These are phyloP conservation scores for Aptenodytes forsteri DNA, from an alignment of 2,113 vertebrate species.

Conservation along the genomic window DNA sequence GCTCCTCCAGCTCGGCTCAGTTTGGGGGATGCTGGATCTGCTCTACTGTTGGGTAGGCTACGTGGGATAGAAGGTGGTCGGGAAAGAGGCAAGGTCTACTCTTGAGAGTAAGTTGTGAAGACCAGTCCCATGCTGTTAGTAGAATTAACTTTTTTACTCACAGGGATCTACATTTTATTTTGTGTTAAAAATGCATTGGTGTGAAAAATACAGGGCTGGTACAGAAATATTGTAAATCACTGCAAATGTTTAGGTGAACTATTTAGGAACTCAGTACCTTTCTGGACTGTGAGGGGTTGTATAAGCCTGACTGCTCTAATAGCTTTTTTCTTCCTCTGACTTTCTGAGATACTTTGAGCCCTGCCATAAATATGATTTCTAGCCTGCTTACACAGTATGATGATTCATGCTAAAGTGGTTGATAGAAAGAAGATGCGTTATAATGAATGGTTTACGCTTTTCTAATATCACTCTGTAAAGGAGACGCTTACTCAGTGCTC, in stretches of 20 bases:
- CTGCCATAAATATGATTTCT: neutral
- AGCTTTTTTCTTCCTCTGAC: neutral
- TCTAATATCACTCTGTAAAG: neutral
- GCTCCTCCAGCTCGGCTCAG: neutral
- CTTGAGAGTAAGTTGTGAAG: neutral
- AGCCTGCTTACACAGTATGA: neutral
- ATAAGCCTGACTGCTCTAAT: neutral
- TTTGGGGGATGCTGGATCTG: neutral
- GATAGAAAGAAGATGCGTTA: neutral
- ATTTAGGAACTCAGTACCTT: neutral
- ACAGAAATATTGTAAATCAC: neutral
- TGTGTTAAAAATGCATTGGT: neutral
- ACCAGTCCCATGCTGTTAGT: accelerated
- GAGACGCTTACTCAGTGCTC: neutral
- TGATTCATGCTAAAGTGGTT: neutral
- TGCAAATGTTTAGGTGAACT: neutral
- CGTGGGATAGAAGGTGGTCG: neutral
- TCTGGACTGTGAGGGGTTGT: neutral
- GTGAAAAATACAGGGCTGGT: neutral
- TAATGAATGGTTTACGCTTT: neutral
- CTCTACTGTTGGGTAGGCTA: neutral
- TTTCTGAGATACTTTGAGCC: neutral
- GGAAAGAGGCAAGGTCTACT: neutral
- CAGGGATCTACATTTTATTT: neutral
- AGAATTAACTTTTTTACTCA: neutral